Conservation (phyloP, 2,797 vertebrate genomes). For the Pantherophis alleghaniensis region DNA sequence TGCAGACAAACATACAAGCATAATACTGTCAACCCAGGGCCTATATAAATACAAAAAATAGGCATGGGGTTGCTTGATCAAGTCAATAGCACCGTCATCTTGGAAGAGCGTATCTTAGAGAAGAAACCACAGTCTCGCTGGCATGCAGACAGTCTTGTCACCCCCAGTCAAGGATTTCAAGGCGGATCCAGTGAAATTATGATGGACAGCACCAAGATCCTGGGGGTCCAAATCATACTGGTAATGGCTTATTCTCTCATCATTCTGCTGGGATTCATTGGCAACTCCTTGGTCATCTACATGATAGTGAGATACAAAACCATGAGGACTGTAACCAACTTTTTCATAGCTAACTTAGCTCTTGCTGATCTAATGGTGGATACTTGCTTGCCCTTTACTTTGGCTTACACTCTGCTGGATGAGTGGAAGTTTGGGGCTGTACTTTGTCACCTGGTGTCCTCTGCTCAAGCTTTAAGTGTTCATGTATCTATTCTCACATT, state of each 20-base stretch:
- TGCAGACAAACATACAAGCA: conserved; percentile 33
- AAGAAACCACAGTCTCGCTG: conserved; percentile 54
- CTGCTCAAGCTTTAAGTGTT: conserved; percentile 88
- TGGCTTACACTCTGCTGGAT: conserved; percentile 86
- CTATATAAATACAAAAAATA: not conserved
- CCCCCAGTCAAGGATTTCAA: conserved; percentile 67
- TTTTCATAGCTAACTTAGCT: conserved; percentile 92
- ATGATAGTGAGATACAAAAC: conserved; percentile 87
- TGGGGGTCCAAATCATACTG: conserved; percentile 83
- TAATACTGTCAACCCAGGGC: conserved; percentile 26
- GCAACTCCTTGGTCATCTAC: conserved; percentile 88
- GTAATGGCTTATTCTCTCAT: conserved; percentile 88
- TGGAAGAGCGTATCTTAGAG: conserved; percentile 61
- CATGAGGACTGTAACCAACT: conserved; percentile 93
- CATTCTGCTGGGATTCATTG: conserved; percentile 86
- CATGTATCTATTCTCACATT: conserved; percentile 89
- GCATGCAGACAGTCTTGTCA: conserved; percentile 60
- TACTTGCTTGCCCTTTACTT: conserved; percentile 89
- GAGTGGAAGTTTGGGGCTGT: conserved; percentile 92
- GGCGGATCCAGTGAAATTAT: conserved; percentile 73
- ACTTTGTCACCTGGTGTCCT: conserved; percentile 89
- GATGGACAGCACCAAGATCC: conserved; percentile 87
- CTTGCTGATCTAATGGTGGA: conserved; percentile 90
- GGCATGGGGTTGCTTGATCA: conserved; percentile 78
- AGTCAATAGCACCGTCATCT: conserved; percentile 76